Percentiles rank a stretch among this genome's conserved stretches.
phyloP scores from a whole-genome alignment of 1,140 invertebrate species.

The Caenorhabditis latens region DNA sequence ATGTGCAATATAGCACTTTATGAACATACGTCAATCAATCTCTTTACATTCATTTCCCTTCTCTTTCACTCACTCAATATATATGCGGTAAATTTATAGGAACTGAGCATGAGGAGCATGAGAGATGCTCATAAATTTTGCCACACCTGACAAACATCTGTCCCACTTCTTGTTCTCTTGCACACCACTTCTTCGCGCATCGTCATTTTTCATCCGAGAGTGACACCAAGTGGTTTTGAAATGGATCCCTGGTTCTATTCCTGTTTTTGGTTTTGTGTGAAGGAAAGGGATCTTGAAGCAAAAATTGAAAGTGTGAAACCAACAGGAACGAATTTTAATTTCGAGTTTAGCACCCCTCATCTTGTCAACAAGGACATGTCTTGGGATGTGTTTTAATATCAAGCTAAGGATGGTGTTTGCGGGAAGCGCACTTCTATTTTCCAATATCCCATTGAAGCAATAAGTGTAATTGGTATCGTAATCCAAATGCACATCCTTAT shows the following conservation, averaged over 20 bases:
- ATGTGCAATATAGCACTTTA: constrained; percentile 49
- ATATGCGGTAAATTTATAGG: constrained; percentile 49
- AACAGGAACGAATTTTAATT: constrained; percentile 21
- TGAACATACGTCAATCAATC: constrained; percentile 14
- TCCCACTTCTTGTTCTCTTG: background rate
- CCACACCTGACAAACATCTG: constrained; percentile 53
- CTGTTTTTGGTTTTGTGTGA: background rate
- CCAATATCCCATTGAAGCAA: constrained; percentile 32
- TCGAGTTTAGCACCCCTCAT: constrained; percentile 10
- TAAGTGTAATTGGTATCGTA: constrained; percentile 46
- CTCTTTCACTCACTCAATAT: background rate
- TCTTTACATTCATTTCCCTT: background rate
- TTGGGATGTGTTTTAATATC: constrained; percentile 45
- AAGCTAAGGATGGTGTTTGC: constrained; percentile 36
- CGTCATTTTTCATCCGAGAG: constrained; percentile 51
- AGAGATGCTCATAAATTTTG: constrained; percentile 52
- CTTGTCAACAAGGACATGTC: constrained; percentile 31
- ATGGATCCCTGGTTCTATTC: background rate
- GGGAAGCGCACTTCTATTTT: constrained; percentile 42
- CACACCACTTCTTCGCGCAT: constrained; percentile 8
- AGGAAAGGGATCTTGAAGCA: no score
- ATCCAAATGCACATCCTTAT: constrained; percentile 39
- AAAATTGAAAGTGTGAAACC: background rate
- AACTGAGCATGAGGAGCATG: constrained; percentile 5
- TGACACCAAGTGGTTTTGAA: constrained; percentile 29